phyloP scores from a whole-genome alignment of 53 echinoderm and acorn worm genomes.

The Zoroaster sp. region DNA sequence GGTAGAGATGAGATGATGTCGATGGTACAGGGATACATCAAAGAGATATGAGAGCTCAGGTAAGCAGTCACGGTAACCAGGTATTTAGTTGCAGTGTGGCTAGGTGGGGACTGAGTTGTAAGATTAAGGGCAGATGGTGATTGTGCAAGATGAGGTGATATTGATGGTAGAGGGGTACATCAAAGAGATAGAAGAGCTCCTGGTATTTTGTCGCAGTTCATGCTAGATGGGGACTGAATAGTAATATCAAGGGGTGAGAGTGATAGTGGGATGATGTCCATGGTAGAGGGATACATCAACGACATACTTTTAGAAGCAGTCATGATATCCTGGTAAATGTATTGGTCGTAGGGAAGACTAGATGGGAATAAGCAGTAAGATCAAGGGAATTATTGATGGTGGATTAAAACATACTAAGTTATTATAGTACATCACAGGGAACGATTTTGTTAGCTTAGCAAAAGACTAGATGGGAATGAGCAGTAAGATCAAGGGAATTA shows the following conservation, averaged over 20 bases:
- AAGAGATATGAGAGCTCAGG: constrained; percentile 60
- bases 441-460: too few relatives aligned
- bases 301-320: constrained; percentile 63
- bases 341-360: not conserved
- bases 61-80: not conserved
- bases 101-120: not conserved
- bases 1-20: constrained; percentile 3
- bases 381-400: constrained; percentile 53
- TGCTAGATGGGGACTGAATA: not conserved
- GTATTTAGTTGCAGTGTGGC: not conserved
- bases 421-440: too few relatives aligned
- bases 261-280: constrained; percentile 36
- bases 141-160: constrained; percentile 39
- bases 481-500: not conserved
- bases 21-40: constrained; percentile 81
- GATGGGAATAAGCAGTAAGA: too few relatives aligned
- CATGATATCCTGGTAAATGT: not conserved
- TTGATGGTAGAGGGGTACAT: constrained; percentile 86
- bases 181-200: constrained; percentile 90
- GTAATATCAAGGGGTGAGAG: not conserved
- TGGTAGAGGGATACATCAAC: constrained; percentile 78
- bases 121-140: too few relatives aligned
- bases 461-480: not conserved
- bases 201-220: not conserved
- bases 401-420: too few relatives aligned